phyloP scores from a whole-genome alignment of 2,113 vertebrate genomes.

The Ceyx margarethae region DNA sequence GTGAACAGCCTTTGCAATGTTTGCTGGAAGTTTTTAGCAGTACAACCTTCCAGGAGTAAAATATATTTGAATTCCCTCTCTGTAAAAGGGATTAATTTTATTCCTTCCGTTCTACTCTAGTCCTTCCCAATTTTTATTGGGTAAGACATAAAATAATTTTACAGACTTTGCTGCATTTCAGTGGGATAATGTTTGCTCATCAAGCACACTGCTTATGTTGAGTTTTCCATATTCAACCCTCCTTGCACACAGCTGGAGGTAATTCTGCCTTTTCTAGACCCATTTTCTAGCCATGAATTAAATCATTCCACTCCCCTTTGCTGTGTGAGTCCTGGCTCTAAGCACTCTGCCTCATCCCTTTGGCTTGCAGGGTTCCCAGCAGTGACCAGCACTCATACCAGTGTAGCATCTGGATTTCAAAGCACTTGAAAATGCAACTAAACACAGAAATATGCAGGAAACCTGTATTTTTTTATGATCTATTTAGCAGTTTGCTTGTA shows the following conservation, averaged over 20 bases:
- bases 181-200: neutral
- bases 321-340: neutral
- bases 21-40: neutral
- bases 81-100: neutral
- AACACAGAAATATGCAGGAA: neutral
- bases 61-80: neutral
- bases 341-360: neutral
- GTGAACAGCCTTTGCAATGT: neutral
- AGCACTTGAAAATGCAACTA: neutral
- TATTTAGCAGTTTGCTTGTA: neutral
- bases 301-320: neutral
- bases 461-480: neutral
- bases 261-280: neutral
- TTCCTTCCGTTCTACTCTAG: neutral
- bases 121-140: neutral
- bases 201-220: neutral
- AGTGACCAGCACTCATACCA: neutral
- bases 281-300: neutral
- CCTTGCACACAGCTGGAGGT: neutral
- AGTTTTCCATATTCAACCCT: neutral
- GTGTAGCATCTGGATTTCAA: neutral
- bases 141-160: neutral
- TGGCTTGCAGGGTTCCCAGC: neutral
- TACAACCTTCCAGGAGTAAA: neutral
- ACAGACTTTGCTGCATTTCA: neutral